A percentile compares a stretch with the other conserved stretches of the same genome.
Evolutionary conservation across 1,140 invertebrate species (phyloP).

Genomic region (Piezodorus guildinii): DNA sequence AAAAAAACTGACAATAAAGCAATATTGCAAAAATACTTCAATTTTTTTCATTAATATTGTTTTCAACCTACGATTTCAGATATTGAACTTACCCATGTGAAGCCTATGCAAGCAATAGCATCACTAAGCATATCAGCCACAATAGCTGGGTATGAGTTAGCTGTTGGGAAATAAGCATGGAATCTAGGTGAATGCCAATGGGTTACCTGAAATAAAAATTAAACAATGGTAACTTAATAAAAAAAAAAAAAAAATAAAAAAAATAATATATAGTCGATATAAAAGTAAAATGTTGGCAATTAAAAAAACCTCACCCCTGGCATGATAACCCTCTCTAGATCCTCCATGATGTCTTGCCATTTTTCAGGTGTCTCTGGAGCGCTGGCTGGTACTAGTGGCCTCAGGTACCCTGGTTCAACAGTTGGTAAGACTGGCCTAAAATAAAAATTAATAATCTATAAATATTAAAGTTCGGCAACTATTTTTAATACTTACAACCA

Average conservation of each 20-base stretch:
- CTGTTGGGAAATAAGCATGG: slow-evolving; percentile 96
- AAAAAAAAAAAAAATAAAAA: slow-evolving; percentile 5
- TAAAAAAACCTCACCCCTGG: slow-evolving; percentile 54
- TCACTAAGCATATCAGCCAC: slow-evolving; percentile 94
- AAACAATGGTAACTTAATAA: neutral
- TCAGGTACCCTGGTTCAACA: slow-evolving; percentile 73
- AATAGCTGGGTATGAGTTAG: slow-evolving; percentile 85
- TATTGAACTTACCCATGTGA: slow-evolving; percentile 58
- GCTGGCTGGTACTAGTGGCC: slow-evolving; percentile 64
- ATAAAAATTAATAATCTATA: slow-evolving; percentile 28
- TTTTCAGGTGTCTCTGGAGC: slow-evolving; percentile 71
- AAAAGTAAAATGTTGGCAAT: neutral
- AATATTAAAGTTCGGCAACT: too few species aligned
- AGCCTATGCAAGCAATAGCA: slow-evolving; percentile 83
- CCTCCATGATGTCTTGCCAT: slow-evolving; percentile 81
- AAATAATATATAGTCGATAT: too few species aligned
- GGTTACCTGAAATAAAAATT: slow-evolving; percentile 51
- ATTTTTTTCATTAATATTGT: too few species aligned
- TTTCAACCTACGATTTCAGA: too few species aligned
- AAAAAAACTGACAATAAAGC: too few species aligned
- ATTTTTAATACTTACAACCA: too few species aligned
- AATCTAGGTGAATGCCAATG: slow-evolving; percentile 98
- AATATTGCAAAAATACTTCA: too few species aligned
- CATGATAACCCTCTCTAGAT: slow-evolving; percentile 91
- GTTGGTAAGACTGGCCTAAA: slow-evolving; percentile 62